Conservation (phyloP, 2,888 invertebrate species). For the Netelia fuscicornis region DNA sequence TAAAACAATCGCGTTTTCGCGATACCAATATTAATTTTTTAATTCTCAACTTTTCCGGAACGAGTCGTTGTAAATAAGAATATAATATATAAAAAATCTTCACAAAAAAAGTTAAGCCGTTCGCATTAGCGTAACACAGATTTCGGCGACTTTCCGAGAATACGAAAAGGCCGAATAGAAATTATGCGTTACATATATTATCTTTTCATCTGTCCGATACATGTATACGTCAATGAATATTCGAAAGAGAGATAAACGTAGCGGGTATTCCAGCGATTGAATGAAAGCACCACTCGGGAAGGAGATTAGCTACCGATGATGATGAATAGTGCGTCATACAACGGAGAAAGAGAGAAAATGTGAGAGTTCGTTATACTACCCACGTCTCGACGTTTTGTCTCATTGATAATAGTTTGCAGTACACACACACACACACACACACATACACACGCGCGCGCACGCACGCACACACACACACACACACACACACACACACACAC, state of each 20-base stretch:
- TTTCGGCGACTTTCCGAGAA: no score
- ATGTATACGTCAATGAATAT: constrained; percentile 19
- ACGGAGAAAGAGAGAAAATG: not conserved
- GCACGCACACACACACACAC: no score
- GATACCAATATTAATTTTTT: no score
- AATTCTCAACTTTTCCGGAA: no score
- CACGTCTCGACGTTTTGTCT: constrained; percentile 43
- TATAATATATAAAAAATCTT: no score
- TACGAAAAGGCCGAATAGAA: no score
- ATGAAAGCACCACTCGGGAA: constrained; percentile 41
- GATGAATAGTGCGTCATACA: constrained; percentile 9
- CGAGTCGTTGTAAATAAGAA: no score
- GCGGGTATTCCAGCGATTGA: constrained; percentile 29
- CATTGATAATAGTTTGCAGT: constrained; percentile 48
- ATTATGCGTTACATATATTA: not conserved
- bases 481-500: no score
- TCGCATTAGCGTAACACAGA: no score
- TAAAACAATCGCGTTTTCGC: no score
- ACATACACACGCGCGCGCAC: no score
- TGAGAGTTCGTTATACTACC: constrained; percentile 36
- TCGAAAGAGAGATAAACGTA: constrained; percentile 25
- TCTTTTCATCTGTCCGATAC: not conserved
- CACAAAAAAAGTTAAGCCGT: no score
- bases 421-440: not conserved
- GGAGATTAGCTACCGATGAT: constrained; percentile 50